Percentiles rank a stretch among this genome's conserved stretches.
phyloP scores from a whole-genome alignment of 2,888 invertebrate genomes.

The Melinaea menophilus region DNA sequence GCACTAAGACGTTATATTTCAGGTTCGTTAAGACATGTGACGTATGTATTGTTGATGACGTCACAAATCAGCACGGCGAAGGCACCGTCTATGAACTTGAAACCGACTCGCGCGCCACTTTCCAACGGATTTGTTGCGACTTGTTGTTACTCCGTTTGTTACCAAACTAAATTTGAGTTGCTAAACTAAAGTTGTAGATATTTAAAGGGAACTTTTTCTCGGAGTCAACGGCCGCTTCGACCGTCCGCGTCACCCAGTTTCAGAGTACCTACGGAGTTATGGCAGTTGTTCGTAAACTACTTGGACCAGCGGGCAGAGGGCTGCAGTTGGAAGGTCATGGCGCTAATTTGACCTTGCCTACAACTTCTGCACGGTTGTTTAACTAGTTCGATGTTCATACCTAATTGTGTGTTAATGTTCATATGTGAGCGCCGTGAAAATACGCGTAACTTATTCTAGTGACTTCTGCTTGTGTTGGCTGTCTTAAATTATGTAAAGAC shows the following conservation, averaged over 20 bases:
- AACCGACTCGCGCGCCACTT: constrained; percentile 76
- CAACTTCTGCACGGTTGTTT: constrained; percentile 53
- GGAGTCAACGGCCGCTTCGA: constrained; percentile 75
- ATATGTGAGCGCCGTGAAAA: constrained; percentile 5
- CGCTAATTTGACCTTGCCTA: constrained; percentile 74
- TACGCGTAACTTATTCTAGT: background rate
- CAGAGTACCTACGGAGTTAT: constrained; percentile 75
- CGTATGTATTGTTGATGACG: constrained; percentile 13
- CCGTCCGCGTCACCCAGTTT: constrained; percentile 72
- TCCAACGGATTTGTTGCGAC: constrained; percentile 69
- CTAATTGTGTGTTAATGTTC: constrained; percentile 39
- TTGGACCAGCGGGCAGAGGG: constrained; percentile 68
- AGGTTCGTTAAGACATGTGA: background rate
- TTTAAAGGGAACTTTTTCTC: constrained; percentile 78
- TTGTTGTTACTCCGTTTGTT: constrained; percentile 76
- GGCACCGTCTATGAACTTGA: constrained; percentile 59
- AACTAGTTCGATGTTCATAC: constrained; percentile 39
- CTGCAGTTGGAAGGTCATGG: constrained; percentile 73
- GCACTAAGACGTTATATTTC: background rate
- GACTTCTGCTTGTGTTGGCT: too few relatives aligned
- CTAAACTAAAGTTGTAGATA: constrained; percentile 77
- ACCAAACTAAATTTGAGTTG: constrained; percentile 77
- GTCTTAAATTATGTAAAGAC: too few relatives aligned
- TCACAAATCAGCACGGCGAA: constrained; percentile 34
- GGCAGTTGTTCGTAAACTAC: constrained; percentile 77